Evolutionary conservation across 2,888 invertebrate genomes (phyloP), one percentile per base, ranked within the genome.

Genomic region (Lacanobia oleracea): DNA sequence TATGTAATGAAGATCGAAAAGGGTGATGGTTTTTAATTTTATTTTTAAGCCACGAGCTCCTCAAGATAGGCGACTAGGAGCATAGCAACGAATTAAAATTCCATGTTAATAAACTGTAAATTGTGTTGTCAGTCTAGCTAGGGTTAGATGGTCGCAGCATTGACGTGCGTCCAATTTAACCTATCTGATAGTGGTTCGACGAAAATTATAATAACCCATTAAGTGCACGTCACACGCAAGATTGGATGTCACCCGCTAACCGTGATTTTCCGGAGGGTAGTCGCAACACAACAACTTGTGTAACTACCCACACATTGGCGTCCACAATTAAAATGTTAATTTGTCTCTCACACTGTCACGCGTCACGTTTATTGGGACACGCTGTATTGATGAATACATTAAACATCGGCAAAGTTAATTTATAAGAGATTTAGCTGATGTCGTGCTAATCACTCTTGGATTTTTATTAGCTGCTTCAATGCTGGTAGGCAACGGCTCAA

Each of bases 201-300:
- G 87, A 86, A 91, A 93, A 94, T 94, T 92, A 93, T 91, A 93
- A 94, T 94, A 94, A 91, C 93, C 93, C 85, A 95, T 94, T 94
- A 94, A 88, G 79, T 87, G 85, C 90, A 91, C 89, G 95, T 95
- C 95, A 94, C 81, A 89, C 83, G 88, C 87, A 83, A 88, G 92
- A 95, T 94, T 94, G 94, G 90, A 84, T 91, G 93, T 93, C 89
- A 87, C 77, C 73, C 83, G 81, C 81, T 81, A 82, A 82, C 83
- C 81, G 89, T 90, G 91, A 93, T 93, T 92, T 94, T 93, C 93
- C 92, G 88, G 86, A 84, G 86, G 73, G 86, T 77, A 88, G 85
- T 75, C 72, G 69, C 77, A 84, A 87, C 81, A 83, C 78, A 86
- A 67, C 71, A 67, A 64, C 66, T 69, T 65, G 53, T 76, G 85